A percentile compares a stretch with the other conserved stretches of the same genome.
Evolutionary conservation across 2,113 vertebrate species (phyloP).

Genomic region (Pterocles orientalis): DNA sequence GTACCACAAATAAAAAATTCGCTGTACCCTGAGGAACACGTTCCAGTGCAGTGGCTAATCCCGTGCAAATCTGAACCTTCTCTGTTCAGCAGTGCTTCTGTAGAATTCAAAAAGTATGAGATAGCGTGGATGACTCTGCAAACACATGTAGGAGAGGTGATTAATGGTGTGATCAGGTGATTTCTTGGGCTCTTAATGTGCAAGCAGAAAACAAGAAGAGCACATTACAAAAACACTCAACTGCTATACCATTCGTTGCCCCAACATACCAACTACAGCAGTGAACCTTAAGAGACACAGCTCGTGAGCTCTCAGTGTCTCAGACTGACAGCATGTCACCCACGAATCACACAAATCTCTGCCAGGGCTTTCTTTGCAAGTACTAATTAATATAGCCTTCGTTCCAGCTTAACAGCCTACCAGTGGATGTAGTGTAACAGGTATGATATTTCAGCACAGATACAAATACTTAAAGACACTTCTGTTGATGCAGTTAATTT

Average conservation of each 20-base stretch:
- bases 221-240: not conserved
- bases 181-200: not conserved
- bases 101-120: not conserved
- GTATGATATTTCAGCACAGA: not conserved
- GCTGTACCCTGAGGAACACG: not conserved
- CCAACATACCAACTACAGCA: not conserved
- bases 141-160: not conserved
- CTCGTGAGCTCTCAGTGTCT: not conserved
- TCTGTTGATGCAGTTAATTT: not conserved
- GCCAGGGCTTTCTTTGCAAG: not conserved
- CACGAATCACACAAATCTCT: not conserved
- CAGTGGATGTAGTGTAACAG: not conserved
- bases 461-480: not conserved
- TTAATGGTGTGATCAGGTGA: not conserved
- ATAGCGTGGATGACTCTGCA: accelerated
- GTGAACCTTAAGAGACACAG: not conserved
- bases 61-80: not conserved
- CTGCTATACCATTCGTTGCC: not conserved
- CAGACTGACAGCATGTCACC: not conserved
- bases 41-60: not conserved
- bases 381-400: not conserved
- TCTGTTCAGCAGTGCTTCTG: not conserved
- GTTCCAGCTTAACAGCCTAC: not conserved
- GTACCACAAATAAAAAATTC: not conserved
- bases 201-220: not conserved